A percentile compares a stretch with the other conserved stretches of the same genome.
These are phyloP conservation scores for Lithobates sylvaticus DNA, from an alignment of 2,797 vertebrate species.

Conservation along the genomic window DNA sequence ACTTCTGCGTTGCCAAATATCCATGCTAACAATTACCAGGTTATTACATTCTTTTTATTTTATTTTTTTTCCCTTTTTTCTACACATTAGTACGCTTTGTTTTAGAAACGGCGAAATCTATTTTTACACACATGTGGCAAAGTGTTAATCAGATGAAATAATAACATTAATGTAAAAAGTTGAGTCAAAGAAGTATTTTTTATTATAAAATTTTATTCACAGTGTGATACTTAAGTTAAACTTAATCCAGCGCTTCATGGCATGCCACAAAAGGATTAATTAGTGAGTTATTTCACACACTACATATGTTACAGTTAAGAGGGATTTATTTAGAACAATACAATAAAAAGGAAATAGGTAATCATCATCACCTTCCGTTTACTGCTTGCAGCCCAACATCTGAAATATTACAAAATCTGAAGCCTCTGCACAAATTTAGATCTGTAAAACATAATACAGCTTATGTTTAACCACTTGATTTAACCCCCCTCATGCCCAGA, in stretches of 20 bases:
- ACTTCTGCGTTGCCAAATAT: constrained; percentile 60
- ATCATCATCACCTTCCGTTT: background rate
- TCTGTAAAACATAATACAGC: no score
- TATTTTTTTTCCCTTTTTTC: constrained; percentile 7
- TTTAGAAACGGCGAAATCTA: constrained; percentile 4
- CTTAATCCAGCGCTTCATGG: background rate
- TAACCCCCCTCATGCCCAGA: no score
- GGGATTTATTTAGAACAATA: background rate
- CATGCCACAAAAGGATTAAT: background rate
- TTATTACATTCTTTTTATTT: constrained; percentile 48
- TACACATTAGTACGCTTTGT: constrained; percentile 21
- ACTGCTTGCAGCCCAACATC: background rate
- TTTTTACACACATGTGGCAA: constrained; percentile 10
- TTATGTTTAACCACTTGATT: no score
- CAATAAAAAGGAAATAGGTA: background rate
- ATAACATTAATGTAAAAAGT: constrained; percentile 18
- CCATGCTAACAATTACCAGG: constrained; percentile 54
- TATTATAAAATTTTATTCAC: background rate
- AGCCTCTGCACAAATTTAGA: no score
- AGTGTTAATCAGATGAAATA: constrained; percentile 12
- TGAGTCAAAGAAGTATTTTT: background rate
- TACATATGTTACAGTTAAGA: background rate
- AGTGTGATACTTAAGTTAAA: background rate
- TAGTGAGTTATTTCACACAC: background rate
- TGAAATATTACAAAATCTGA: background rate